Conservation (phyloP, 2,113 vertebrate species). For the Enhydra lutris region DNA sequence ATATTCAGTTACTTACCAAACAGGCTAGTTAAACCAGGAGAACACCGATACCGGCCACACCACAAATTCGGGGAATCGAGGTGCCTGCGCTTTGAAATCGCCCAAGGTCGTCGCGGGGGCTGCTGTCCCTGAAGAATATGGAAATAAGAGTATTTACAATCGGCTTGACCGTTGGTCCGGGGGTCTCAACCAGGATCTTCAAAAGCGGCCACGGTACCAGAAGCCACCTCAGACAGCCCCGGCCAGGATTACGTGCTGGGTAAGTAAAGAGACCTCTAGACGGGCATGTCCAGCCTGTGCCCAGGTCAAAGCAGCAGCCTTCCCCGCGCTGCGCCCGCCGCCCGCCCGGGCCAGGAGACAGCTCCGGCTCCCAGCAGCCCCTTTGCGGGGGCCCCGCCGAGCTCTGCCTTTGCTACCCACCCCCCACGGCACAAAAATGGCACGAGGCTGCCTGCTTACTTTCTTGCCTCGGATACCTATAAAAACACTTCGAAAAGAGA, state of each 20-base stretch:
- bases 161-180: background rate
- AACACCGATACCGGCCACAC: slow-evolving; percentile 19
- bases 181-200: background rate
- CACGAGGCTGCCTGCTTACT: background rate
- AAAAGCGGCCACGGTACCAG: background rate
- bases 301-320: background rate
- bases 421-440: background rate
- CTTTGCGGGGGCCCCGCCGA: background rate
- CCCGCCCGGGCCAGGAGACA: background rate
- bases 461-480: background rate
- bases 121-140: slow-evolving; percentile 17
- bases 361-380: background rate
- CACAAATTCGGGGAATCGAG: slow-evolving; percentile 31
- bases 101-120: slow-evolving; percentile 18
- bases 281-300: background rate
- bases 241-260: background rate
- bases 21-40: slow-evolving; percentile 56
- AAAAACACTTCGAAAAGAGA: background rate
- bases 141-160: background rate
- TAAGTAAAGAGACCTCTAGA: background rate
- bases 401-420: background rate
- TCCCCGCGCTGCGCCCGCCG: background rate
- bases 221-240: background rate
- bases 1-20: slow-evolving; percentile 84
- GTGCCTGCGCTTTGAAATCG: slow-evolving; percentile 11